Base-by-base conservation (phyloP, 2,113 vertebrate genomes). In the Xiphias gladius region DNA sequence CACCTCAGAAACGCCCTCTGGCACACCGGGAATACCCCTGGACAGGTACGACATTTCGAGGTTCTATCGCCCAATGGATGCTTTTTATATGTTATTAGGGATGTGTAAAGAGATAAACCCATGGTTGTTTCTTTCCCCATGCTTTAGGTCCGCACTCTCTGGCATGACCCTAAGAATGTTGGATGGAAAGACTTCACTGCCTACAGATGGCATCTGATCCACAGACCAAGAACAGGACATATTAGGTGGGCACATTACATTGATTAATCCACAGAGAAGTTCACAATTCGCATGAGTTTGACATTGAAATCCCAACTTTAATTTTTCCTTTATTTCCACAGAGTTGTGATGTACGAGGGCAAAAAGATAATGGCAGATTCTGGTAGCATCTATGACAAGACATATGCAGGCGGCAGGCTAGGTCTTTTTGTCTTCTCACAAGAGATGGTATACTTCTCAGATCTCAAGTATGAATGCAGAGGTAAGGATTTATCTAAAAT, bases 301-400 rank as follows among this genome's bases (percentile, higher is more conserved):
- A 30, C 7, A 19, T 57, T 8, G 0, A 65, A 66, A 54, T 79
- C 26, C 37, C 16, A 48, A 64, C 22, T 50, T n/a, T 1, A 20
- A 11, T 76, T 68, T 43, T 57, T 76, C 30, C 16, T 70, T 61
- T n/a, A 20, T 69, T 39, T 52, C 28, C 41, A 71, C 90, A 99
- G 98, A 92, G 98, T 99, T 92, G 97, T 99, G 81, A 99, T 99
- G 97, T 98, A 97, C 5, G 98, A 99, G 95, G 98, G 98, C 76
- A 99, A 99, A 95, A 99, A 98, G 94, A 98, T 99, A 87, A 99
- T 99, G 98, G 98, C 98, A n/a, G 98, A 99, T 90, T 97, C 98
- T 12, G 98, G 98, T 71, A 97, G 96, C 87, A 97, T 99, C 92
- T 99, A 99, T 0, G 98, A 99, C 88, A 99, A 98, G 95, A 99